Conservation (phyloP, 2,113 vertebrate species). For the Azemiops feae region DNA sequence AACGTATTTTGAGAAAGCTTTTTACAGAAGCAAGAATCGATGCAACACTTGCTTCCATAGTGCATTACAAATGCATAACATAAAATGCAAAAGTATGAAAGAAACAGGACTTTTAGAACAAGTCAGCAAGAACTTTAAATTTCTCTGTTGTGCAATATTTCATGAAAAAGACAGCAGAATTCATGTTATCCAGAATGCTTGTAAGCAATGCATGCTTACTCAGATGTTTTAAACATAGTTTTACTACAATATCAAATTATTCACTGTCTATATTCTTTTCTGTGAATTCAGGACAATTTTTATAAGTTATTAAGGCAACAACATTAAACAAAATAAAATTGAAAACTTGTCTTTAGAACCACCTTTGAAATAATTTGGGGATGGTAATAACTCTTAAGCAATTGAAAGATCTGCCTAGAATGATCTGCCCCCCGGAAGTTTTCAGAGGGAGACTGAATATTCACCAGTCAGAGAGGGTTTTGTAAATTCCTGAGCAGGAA, state of each 20-base stretch:
- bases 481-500: neutral
- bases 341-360: neutral
- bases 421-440: neutral
- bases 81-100: neutral
- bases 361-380: neutral
- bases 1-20: neutral
- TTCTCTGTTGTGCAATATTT: neutral
- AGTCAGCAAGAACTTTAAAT: neutral
- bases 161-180: neutral
- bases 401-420: neutral
- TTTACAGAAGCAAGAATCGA: neutral
- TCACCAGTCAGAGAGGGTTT: neutral
- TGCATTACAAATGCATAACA: neutral
- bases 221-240: neutral
- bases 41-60: neutral
- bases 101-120: neutral
- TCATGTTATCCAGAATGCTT: neutral
- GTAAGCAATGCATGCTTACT: neutral
- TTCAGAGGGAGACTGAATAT: neutral
- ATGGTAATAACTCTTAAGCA: neutral
- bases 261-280: neutral
- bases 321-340: neutral
- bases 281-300: neutral
- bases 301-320: constrained; percentile 17
- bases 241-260: neutral